Percentiles rank a stretch among this genome's conserved stretches.
Evolutionary conservation across 2,888 invertebrate species (phyloP).

Genomic region (Odontocolon sp.): DNA sequence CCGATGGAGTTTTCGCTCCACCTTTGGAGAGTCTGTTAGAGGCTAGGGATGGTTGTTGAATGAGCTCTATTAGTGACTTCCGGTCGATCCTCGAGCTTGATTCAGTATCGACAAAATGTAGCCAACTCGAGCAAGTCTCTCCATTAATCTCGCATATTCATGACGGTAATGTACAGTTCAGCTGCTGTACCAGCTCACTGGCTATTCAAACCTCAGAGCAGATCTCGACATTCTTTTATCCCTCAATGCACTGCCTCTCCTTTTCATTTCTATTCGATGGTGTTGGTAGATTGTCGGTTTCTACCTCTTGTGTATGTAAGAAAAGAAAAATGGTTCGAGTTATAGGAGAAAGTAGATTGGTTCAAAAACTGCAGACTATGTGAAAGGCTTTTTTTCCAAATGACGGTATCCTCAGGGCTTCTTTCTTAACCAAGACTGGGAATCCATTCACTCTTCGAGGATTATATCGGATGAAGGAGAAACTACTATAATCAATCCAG

Average conservation of each 20-base stretch:
- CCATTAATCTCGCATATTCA: conserved; percentile 57
- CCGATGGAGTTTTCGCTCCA: conserved; percentile 24
- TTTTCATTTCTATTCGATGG: conserved; percentile 13
- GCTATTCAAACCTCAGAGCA: conserved; percentile 33
- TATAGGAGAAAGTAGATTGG: conserved; percentile 38
- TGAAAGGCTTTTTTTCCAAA: conserved; percentile 13
- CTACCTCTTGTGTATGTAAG: conserved; percentile 2
- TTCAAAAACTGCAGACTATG: not conserved
- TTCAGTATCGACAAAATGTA: conserved; percentile 29
- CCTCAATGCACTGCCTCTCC: not conserved
- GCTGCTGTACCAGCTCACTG: no score
- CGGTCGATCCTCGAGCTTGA: not conserved
- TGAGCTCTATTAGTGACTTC: conserved; percentile 46
- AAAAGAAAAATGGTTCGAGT: conserved; percentile 44
- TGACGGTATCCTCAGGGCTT: not conserved
- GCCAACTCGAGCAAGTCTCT: conserved; percentile 6
- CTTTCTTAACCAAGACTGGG: not conserved
- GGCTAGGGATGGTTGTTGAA: conserved; percentile 35
- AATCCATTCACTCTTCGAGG: conserved; percentile 16
- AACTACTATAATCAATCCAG: no score
- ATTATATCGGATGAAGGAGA: conserved; percentile 15
- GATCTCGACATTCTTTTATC: conserved; percentile 37
- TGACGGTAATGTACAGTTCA: conserved; percentile 32
- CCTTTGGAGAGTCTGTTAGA: conserved; percentile 18
- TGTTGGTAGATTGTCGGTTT: conserved; percentile 55